Evolutionary conservation across 2,797 vertebrate genomes (phyloP), one percentile per base, ranked within the genome.

Genomic region (Rhabdomys pumilio): DNA sequence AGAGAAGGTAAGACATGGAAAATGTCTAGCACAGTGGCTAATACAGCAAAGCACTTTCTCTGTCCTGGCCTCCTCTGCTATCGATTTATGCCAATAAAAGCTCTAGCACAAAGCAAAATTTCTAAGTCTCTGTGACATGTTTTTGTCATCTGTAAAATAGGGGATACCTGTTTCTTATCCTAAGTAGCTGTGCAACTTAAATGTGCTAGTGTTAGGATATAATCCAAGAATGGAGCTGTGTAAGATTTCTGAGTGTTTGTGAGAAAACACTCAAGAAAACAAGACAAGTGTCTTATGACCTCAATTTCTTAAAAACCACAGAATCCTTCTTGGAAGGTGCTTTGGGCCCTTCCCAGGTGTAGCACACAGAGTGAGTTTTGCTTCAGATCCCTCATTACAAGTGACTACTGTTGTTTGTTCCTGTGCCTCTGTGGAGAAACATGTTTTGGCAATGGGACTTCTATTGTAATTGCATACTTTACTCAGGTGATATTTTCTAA

Each of bases 81-180:
- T 34, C 17, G 22, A 65, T 67, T 84, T 47, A 34, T 63, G 92
- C 73, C 87, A 91, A 29, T 63, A 87, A 47, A n/a, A 91, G 38
- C 80, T 92, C 15, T 81, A 5, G 24, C 53, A 76, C 80, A 47
- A 94, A 50, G 47, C 63, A 14, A 14, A 67, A 31, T n/a, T 76
- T 38, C 90, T 29, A 50, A 81, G 31, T 69, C 31, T 96, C 76
- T 92, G 81, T 86, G 80, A 88, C 59, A 94, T 92, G 29, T 93
- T 91, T 93, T 92, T 67, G 55, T 57, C 84, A 91, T 80, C 93
- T 86, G 12, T 80, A 93, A 95, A 93, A 79, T 41, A 15, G 90
- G 4, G n/a, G 79, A 80, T 59, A 69, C 53, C 63, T 53, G 81
- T 20, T 10, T 90, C 38, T 65, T 4, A 90, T 90, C 38, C 72